phyloP scores from a whole-genome alignment of 2,797 vertebrate species.

The Melanotaenia trifasciata region DNA sequence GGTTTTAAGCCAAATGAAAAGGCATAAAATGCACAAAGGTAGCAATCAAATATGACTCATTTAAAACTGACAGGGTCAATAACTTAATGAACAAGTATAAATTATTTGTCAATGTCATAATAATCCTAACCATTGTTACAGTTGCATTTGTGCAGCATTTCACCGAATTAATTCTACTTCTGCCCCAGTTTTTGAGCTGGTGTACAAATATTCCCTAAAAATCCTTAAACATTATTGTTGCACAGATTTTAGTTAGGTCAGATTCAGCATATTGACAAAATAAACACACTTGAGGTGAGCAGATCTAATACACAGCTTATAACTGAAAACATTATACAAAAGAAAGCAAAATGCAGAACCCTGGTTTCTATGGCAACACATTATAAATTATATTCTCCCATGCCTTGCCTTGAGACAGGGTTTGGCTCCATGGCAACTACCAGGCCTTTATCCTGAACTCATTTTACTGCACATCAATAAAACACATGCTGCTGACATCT shows the following conservation, averaged over 20 bases:
- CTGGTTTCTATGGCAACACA: conserved; percentile 78
- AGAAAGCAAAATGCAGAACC: conserved; percentile 45
- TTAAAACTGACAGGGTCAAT: neutral
- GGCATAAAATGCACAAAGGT: neutral
- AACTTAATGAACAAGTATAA: neutral
- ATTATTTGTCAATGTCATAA: neutral
- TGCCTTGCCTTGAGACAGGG: conserved; percentile 66
- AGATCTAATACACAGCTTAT: conserved; percentile 18
- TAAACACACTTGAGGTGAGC: neutral
- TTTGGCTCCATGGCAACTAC: conserved; percentile 80
- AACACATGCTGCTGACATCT: conserved; percentile 68
- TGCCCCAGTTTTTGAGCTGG: neutral
- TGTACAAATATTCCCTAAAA: neutral
- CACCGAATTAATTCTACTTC: neutral
- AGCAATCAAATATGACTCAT: neutral
- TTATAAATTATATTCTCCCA: conserved; percentile 77
- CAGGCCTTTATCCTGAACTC: conserved; percentile 61
- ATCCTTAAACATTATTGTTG: no score
- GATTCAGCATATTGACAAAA: neutral
- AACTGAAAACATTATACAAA: conserved; percentile 33
- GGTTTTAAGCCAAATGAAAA: neutral
- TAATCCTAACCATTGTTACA: neutral
- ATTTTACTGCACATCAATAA: conserved; percentile 75
- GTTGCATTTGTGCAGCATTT: neutral
- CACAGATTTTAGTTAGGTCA: neutral